Evolutionary conservation across 1,140 invertebrate species (phyloP), one percentile per base, ranked within the genome.

Genomic region (Drosophila saltans): DNA sequence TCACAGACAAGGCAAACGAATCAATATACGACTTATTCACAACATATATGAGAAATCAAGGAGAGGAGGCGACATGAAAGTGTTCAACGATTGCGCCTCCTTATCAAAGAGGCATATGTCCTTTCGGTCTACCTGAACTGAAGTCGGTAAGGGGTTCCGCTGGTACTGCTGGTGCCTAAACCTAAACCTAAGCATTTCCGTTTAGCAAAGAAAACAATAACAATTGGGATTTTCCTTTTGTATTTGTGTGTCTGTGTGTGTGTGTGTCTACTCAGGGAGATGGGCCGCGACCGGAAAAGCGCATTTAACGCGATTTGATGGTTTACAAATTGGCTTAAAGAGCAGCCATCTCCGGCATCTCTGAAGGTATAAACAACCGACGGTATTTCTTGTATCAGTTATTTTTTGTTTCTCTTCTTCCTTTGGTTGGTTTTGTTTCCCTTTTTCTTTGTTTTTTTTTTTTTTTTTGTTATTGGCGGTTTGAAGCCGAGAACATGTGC

Each of bases 261-360:
- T 52, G 21, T 10, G 21, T 70, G 58, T 66, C 30, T 55, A 39
- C 58, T 61, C 36, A 24, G 21, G 57, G 64, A 61, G 75, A 71
- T 72, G 71, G 78, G 63, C 75, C 65, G 61, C 80, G 76, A 89
- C 84, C 84, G 84, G 84, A 89, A 89, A 89, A 89, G 84, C 84
- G 80, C 84, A 89, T 89, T 89, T 89, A 89, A 89, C 84, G 84
- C 84, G 84, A 89, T 89, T 89, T 83, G 84, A 89, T 89, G 84
- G 80, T 89, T 89, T 84, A 89, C 84, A 89, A 89, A 89, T 89
- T 89, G 84, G 84, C 80, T 89, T 88, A 88, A 88, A 88, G 66
- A 76, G 59, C 66, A 74, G 55, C 80, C 70, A 78, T 74, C 80
- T 81, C 73, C 68, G 73, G 41, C 65, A 59, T 24, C 28, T 8